Evolutionary conservation across 1,140 invertebrate species (phyloP), one percentile per base, ranked within the genome.

Genomic region (Elysia chlorotica): DNA sequence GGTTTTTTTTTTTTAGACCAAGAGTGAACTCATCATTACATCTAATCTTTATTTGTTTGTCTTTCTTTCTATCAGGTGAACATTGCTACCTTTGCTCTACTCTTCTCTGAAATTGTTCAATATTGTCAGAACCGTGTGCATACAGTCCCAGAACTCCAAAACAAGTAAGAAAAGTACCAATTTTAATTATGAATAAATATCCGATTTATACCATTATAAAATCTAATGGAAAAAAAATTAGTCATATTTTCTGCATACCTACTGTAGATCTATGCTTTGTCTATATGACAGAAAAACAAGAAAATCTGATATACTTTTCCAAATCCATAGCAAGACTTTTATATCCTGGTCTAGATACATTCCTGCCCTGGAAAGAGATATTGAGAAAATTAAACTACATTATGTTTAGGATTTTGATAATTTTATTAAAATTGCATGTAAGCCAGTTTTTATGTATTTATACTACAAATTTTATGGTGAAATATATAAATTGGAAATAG

Each of bases 71-170:
- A 56, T 73, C 21, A 90, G 89, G 85, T 91, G 5, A 90, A 95
- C 76, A 88, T 98, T 62, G 97, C 95, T 78, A 94, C 95, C 79
- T 99, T 95, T 89, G 96, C 97, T 1, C 88, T 99, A 61, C 89
- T 99, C 54, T 99, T 99, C 87, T 97, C 96, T 2, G 98, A 99
- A 91, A 92, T 99, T 68, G 96, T 99, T 4, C 96, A 99, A 86
- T 99, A 99, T 88, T 97, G 95, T 85, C 97, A 99, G 87, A 98
- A 96, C 87, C 91, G 95, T 83, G 96, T 96, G 28, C 94, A 95
- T 80, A 97, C 95, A 14, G 94, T 99, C 53, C 93, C 95, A 30
- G 97, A 99, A 86, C 88, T 99, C 56, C 97, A 99, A 86, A 94
- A 91, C 79, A 97, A 94, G 95, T 96, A 89, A 87, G 37, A 25